These are phyloP conservation scores for Semicossyphus pulcher DNA, from an alignment of 2,113 vertebrate genomes.

Conservation along the genomic window DNA sequence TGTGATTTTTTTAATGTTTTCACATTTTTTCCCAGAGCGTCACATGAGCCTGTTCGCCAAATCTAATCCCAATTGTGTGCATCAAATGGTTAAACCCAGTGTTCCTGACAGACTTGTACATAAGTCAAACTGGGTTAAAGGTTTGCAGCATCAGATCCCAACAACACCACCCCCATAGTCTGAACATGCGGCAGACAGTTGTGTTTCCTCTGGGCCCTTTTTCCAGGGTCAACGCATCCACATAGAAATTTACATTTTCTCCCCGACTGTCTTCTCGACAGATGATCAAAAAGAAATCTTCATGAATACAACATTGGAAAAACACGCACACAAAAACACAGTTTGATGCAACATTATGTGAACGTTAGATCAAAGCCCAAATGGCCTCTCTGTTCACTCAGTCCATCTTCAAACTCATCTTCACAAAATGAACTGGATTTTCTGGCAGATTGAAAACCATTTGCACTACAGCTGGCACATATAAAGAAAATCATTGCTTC, in stretches of 20 bases:
- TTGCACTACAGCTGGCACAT: constrained; percentile 71
- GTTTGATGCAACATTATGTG: constrained; percentile 50
- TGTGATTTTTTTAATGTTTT: too few species aligned
- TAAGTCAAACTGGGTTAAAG: background rate
- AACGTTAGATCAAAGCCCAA: constrained; percentile 53
- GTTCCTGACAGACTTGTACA: background rate
- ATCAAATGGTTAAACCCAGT: background rate
- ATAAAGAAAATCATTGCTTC: constrained; percentile 74
- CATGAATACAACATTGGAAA: constrained; percentile 4
- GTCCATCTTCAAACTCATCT: constrained; percentile 65
- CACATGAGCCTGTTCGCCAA: too few species aligned
- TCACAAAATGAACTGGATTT: constrained; percentile 65
- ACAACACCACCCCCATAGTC: background rate
- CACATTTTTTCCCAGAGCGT: too few species aligned
- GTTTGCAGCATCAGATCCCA: background rate
- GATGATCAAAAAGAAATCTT: constrained; percentile 40
- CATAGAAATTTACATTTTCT: background rate
- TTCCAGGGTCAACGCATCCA: background rate
- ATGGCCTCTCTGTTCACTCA: constrained; percentile 31
- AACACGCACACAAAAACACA: constrained; percentile 22
- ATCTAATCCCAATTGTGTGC: too few species aligned
- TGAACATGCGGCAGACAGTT: background rate
- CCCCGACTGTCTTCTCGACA: background rate
- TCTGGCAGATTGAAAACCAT: constrained; percentile 69
- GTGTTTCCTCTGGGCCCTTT: background rate